Evolutionary conservation across 2,113 vertebrate species (phyloP).

Genomic region (Alligator mississippiensis): DNA sequence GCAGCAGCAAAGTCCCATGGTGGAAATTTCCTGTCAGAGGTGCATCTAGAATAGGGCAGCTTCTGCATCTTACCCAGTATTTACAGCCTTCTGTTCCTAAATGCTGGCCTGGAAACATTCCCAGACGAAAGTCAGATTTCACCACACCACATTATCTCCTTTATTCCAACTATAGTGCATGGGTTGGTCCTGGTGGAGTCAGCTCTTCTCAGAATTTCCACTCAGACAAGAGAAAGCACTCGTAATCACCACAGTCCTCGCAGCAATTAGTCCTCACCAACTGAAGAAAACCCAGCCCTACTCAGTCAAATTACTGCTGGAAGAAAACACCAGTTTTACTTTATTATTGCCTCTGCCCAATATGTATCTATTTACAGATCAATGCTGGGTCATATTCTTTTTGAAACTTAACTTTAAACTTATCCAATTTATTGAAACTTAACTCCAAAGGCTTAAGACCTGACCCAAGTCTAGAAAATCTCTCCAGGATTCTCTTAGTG

Average conservation of each 20-base stretch:
- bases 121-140: conserved; percentile 14
- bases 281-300: conserved; percentile 52
- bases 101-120: conserved; percentile 27
- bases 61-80: conserved; percentile 16
- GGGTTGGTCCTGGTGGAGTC: conserved; percentile 53
- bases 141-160: background rate
- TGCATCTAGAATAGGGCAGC: conserved; percentile 26
- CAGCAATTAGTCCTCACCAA: conserved; percentile 39
- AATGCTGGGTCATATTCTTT: background rate
- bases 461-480: background rate
- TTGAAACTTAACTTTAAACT: too few species aligned
- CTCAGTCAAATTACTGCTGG: conserved; percentile 47
- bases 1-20: background rate
- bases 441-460: conserved; percentile 43
- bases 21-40: background rate
- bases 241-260: conserved; percentile 26
- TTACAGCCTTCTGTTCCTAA: conserved; percentile 8
- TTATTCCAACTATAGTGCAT: conserved; percentile 49
- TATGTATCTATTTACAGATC: conserved; percentile 62
- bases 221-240: background rate
- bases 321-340: conserved; percentile 45
- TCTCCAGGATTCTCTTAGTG: background rate
- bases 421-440: background rate
- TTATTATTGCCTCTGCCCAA: conserved; percentile 17
- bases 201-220: conserved; percentile 50